Base-by-base conservation (phyloP, 2,113 vertebrate genomes). In the Neodon shergylaensis region DNA sequence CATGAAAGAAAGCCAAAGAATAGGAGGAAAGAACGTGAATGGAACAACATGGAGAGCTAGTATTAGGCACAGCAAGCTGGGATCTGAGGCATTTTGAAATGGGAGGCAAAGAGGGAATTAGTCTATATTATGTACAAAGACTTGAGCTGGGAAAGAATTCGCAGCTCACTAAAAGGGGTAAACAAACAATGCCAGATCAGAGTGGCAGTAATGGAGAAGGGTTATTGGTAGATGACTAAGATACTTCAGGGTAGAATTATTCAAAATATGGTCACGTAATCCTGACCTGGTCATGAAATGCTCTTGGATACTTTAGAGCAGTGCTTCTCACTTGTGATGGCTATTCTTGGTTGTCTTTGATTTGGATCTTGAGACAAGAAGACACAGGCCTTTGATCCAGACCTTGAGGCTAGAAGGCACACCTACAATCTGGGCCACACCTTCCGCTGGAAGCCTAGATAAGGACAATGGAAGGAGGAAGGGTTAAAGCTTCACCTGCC, bases 1-100 rank as follows among this genome's bases (percentile, higher is more conserved):
- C 39, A n/a, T 91, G 73, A 86, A 65, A 93, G 83, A 61, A 95
- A 85, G 61, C 19, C 47, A 74, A 92, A 66, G 63, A 81, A 85
- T 63, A 65, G 65, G 39, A 82, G 33, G 28, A 70, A 61, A 74
- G 33, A 91, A 54, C 76, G 49, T n/a, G 17, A 95, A 76, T 74
- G 73, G 10, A 36, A 65, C 26, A 73, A 16, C 19, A 16, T 47
- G n/a, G 24, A 76, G 47, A 81, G 22, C 70, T 49, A 63, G 31
- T 52, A 22, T 74, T 82, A 87, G 26, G 68, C 24, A 77, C 9
- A 66, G 61, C 28, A 92, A 90, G 47, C 58, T 28, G 31, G 36
- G 61, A 42, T 42, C 65, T 68, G 33, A 86, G 39, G 33, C 31
- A 33, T 74, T 77, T 88, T 65, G 17, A 79, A 81, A 74, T 39